Evolutionary conservation across 2,113 vertebrate species (phyloP).

Genomic region (Gadus chalcogrammus): DNA sequence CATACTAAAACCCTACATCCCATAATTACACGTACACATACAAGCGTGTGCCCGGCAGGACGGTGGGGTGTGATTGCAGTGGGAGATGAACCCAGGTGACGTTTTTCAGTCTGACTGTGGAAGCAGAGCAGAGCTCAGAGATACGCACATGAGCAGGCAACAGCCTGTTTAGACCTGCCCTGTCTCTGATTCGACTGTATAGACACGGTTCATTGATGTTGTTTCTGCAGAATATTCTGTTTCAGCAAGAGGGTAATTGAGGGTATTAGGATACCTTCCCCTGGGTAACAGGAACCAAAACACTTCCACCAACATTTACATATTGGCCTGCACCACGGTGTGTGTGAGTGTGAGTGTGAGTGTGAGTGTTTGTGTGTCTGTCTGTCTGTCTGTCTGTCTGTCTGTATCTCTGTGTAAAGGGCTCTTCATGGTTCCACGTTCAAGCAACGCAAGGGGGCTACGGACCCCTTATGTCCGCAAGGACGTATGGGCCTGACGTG

Average conservation of each 20-base stretch:
- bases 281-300: conserved; percentile 35
- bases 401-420: background rate
- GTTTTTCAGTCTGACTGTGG: conserved; percentile 12
- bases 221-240: conserved; percentile 47
- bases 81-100: conserved; percentile 22
- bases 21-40: conserved; percentile 37
- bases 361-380: background rate
- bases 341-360: background rate
- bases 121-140: conserved; percentile 32
- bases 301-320: conserved; percentile 22
- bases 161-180: conserved; percentile 52
- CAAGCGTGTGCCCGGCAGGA: conserved; percentile 29
- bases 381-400: background rate
- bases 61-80: conserved; percentile 16
- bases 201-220: conserved; percentile 14
- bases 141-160: conserved; percentile 38
- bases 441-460: too few relatives aligned
- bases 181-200: conserved; percentile 41
- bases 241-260: conserved; percentile 15
- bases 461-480: too few relatives aligned
- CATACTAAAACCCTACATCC: conserved; percentile 43
- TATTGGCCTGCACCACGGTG: too few relatives aligned
- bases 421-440: too few relatives aligned
- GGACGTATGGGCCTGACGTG: too few relatives aligned
- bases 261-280: too few relatives aligned